Evolutionary conservation across 2,888 invertebrate genomes (phyloP).

Genomic region (Leucania comma): DNA sequence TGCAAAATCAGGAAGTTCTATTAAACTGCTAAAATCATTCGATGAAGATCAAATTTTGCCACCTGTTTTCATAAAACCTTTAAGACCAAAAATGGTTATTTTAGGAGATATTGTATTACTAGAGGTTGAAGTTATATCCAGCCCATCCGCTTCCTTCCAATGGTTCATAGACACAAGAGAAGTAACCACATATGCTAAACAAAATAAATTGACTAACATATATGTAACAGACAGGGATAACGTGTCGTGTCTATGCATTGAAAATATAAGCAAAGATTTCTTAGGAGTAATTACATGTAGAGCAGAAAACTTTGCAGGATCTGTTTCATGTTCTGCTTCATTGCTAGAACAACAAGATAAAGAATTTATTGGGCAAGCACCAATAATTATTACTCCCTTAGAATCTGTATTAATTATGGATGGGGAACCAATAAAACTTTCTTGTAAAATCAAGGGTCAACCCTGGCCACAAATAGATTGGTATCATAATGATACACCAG

Average conservation of each 20-base stretch:
- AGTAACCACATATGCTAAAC: slow-evolving; percentile 88
- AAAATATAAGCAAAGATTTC: slow-evolving; percentile 93
- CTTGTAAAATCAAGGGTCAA: slow-evolving; percentile 93
- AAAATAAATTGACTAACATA: slow-evolving; percentile 92
- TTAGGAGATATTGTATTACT: slow-evolving; percentile 95
- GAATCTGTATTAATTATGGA: slow-evolving; percentile 96
- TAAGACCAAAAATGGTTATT: slow-evolving; percentile 93
- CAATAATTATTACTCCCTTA: slow-evolving; percentile 94
- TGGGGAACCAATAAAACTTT: slow-evolving; percentile 95
- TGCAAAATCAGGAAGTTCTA: slow-evolving; percentile 95
- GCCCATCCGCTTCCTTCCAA: slow-evolving; percentile 95
- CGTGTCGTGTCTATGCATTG: slow-evolving; percentile 94
- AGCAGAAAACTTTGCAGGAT: slow-evolving; percentile 97
- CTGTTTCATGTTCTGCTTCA: slow-evolving; percentile 96
- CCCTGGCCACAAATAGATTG: slow-evolving; percentile 95
- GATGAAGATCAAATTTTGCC: slow-evolving; percentile 92
- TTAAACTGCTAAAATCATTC: slow-evolving; percentile 93
- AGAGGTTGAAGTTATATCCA: slow-evolving; percentile 94
- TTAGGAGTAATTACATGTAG: slow-evolving; percentile 96
- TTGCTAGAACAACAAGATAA: slow-evolving; percentile 91
- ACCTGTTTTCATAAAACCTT: slow-evolving; percentile 93
- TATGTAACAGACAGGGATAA: slow-evolving; percentile 94
- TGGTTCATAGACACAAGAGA: slow-evolving; percentile 96
- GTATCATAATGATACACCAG: slow-evolving; percentile 93
- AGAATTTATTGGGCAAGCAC: slow-evolving; percentile 88